Evolutionary conservation across 64 coral and sea anemone species (phyloP), one percentile per base, ranked within the genome.

Genomic region (Hydrozoanthus tunicans): DNA sequence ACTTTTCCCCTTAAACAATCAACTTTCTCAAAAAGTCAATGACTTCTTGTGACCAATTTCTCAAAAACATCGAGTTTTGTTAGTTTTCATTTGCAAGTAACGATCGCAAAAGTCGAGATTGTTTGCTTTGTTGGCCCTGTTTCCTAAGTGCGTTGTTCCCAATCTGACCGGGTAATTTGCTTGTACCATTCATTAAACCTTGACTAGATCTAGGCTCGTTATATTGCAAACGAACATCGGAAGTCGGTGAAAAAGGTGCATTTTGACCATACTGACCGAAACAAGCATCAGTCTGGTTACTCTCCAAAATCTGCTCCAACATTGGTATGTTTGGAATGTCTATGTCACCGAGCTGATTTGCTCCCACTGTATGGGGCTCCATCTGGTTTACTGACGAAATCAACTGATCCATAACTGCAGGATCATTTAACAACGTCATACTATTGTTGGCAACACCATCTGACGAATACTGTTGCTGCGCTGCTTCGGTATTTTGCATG

Each of bases 261-360:
- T 26, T 69, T 12, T 88, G 84, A 5, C 10, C 5, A 51, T 72
- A 60, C 13, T 72, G 68, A 9, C 56, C 56, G 61, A 11, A 9
- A 80, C 59, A 5, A 27, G 61, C 20, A 7, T 24, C 25, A 13
- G 23, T 24, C 70, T 25, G 25, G 26, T 73, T 74, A 73, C 56
- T 74, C 55, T 12, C 81, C 61, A 88, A 58, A 74, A 73, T 73
- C 56, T 88, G 67, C 24, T 73, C 84, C n/a, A 88, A 51, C 10
- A 88, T 24, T 75, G 84, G 56, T 73, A 88, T 56, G 70, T 71
- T 73, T 59, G 84, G 84, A 43, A 88, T 75, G 84, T 73, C 84
- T 4, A 74, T 4, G 6, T 73, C 84, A 51, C 17, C 84, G 11
- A 59, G 61, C 8, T 25, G 84, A 25, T 58, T 58, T 8, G 56